Conservation (phyloP, 2,797 vertebrate genomes). For the Channallabes apus region DNA sequence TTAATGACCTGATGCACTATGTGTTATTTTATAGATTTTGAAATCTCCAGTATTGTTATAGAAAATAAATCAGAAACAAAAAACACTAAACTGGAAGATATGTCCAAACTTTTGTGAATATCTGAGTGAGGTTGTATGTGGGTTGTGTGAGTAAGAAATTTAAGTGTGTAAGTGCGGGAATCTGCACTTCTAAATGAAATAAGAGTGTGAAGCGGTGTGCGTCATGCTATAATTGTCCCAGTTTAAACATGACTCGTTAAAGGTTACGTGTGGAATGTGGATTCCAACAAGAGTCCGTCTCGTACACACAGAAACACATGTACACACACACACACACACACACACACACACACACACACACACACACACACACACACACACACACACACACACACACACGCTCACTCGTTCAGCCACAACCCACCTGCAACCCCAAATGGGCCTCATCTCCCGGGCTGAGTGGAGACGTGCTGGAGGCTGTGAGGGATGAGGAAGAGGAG, state of each 20-base stretch:
- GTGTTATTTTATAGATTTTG: no score
- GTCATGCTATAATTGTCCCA: no score
- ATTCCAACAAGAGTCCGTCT: background rate
- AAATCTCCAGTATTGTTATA: no score
- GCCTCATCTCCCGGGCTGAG: conserved; percentile 78
- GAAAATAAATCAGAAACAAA: no score
- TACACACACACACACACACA: no score
- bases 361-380: no score
- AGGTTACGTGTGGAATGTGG: background rate
- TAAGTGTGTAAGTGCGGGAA: background rate
- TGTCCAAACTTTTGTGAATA: background rate
- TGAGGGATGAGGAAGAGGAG: conserved; percentile 72
- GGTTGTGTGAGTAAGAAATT: background rate
- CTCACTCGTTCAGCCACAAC: no score
- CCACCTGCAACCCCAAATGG: conserved; percentile 78
- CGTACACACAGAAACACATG: background rate
- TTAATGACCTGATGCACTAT: no score
- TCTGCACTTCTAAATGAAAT: background rate
- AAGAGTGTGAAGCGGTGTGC: no score
- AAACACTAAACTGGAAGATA: no score
- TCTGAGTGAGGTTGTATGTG: background rate
- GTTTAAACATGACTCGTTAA: background rate
- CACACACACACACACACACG: background rate
- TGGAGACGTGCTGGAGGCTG: conserved; percentile 65
- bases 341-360: no score